Evolutionary conservation across 2,797 vertebrate genomes (phyloP), one percentile per base, ranked within the genome.

Genomic region (Tragelaphus eurycerus): DNA sequence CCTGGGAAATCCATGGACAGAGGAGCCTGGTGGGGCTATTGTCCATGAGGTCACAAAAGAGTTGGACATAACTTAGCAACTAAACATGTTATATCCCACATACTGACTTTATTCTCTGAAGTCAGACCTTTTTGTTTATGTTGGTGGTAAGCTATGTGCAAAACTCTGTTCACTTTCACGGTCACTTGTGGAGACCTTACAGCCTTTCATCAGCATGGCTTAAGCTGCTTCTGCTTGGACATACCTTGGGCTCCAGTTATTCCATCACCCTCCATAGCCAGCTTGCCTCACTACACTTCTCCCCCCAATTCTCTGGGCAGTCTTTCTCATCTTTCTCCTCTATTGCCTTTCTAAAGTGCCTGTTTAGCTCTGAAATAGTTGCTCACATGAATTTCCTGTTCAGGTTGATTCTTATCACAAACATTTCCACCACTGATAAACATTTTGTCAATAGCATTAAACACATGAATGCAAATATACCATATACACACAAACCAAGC

Each of bases 201-300:
- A 60, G 86, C 34, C 15, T 95, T 99, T 99, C 85, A 99, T 99
- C 95, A 99, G 99, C 99, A 99, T 85, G 99, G 99, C 97, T 99
- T 99, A 98, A 99, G 99, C 98, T 99, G 99, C 98, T 99, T 99
- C 97, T 99, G 98, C 96, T 99, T 99, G 96, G 99, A 99, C 99
- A 99, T 99, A 97, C 99, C 99, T 98, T 98, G 97, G 62, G 92
- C 57, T 78, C 89, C 96, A 81, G 16, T 92, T 94, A 82, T 86
- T 97, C 85, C 29, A 27, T 38, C n/a, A 97, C 93, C 97, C 87
- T 98, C 97, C 83, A 98, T 96, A 91, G 76, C 3, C 25, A 88
- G n/a, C 31, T 83, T 25, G 4, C 1, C 4, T 50, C 87, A 31
- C 83, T 60, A 15, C 21, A 19, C 57, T 21, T 81, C 54, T 79